Base-by-base conservation (phyloP, 2,888 invertebrate species). In the Argyresthia goedartella region DNA sequence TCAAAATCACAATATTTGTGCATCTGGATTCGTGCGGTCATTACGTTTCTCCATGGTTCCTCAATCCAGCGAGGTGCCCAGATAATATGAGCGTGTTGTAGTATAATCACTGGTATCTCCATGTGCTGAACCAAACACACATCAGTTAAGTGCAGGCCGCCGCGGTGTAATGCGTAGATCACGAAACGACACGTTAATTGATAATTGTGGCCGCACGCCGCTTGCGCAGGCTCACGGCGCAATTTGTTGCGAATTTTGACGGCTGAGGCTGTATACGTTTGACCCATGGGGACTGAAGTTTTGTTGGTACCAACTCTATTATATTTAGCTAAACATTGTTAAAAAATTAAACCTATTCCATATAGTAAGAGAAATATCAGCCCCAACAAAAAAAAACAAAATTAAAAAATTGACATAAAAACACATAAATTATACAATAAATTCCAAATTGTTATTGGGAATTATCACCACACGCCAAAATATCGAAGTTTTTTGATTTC, bases 131-230 rank as follows among this genome's bases (percentile, higher is more conserved):
- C 50, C 44, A 51, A 51, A 44, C 50, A 51, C 50, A 51, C 50
- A 44, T 25, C 35, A 15, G 50, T 51, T 33, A 43, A 25, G 25
- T 25, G 25, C n/a, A 15, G 34, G 13, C 13, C 48, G 47, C 33
- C 13, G 13, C 9, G 34, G 42, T 16, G 44, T 54, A 54, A 57
- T 60, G 58, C 60, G 59, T 56, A 57, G 52, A 60, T 65, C 66
- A 67, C 62, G 58, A 65, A 61, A 64, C 52, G 68, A 70, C 67
- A 68, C 65, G 64, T 61, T 67, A 65, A 67, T 64, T 63, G 65
- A 64, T 66, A 63, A 66, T 65, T 59, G 60, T 62, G 56, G 54
- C 36, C 49, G 49, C 59, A 54, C 53, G 61, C 62, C 62, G 57
- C 61, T 55, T 59, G 61, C 61, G 25, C 25, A 25, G 25, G 61